Conservation (phyloP, 2,888 invertebrate species). For the Diplazon laetatorius region DNA sequence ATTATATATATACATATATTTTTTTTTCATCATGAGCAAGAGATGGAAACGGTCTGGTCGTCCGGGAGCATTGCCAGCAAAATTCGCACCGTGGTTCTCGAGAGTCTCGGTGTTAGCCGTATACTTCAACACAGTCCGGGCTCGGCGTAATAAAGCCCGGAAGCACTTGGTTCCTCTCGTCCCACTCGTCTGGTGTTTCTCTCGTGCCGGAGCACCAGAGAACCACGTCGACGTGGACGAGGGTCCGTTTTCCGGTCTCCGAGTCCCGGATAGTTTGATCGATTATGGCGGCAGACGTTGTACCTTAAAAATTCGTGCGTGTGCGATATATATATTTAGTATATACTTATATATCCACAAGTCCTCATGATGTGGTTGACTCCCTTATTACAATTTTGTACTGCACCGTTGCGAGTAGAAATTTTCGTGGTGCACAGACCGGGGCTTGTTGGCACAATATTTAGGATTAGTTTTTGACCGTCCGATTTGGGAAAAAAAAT, state of each 20-base stretch:
- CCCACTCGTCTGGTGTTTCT: slow-evolving; percentile 51
- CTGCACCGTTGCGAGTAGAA: background rate
- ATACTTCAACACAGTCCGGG: slow-evolving; percentile 36
- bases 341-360: background rate
- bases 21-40: slow-evolving; percentile 43
- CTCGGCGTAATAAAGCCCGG: slow-evolving; percentile 61
- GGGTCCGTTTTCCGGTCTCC: slow-evolving; percentile 54
- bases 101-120: slow-evolving; percentile 34
- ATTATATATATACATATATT: background rate
- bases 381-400: slow-evolving; percentile 1
- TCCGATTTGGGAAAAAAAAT: too few relatives aligned
- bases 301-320: slow-evolving; percentile 13
- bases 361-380: background rate
- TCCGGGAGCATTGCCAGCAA: slow-evolving; percentile 40
- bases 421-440: background rate
- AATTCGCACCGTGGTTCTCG: slow-evolving; percentile 28
- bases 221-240: slow-evolving; percentile 50
- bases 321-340: too few relatives aligned
- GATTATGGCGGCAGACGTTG: slow-evolving; percentile 53
- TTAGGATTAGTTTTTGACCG: too few relatives aligned
- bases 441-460: too few relatives aligned
- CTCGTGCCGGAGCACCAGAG: slow-evolving; percentile 42
- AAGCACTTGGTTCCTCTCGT: slow-evolving; percentile 57
- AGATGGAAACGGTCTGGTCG: slow-evolving; percentile 27
- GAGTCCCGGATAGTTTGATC: slow-evolving; percentile 54